These are phyloP conservation scores for Mus musculus DNA, from an alignment of 2,113 vertebrate genomes.

Conservation along the genomic window DNA sequence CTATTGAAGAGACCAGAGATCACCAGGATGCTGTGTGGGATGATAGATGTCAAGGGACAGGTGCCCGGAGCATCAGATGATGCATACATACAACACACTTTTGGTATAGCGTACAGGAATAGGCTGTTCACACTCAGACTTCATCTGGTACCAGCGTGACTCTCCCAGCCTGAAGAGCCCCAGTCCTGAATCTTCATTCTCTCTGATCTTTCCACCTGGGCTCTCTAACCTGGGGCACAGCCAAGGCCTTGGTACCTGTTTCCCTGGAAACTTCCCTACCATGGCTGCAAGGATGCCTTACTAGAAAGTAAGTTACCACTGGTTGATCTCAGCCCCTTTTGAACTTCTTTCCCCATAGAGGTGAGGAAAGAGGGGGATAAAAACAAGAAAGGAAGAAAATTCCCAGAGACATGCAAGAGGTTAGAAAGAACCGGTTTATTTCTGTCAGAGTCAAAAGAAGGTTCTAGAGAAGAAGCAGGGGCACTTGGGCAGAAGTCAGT, in stretches of 20 bases:
- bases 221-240: neutral
- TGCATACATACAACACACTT: too few relatives aligned
- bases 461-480: neutral
- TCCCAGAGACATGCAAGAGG: neutral
- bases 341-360: neutral
- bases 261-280: neutral
- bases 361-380: neutral
- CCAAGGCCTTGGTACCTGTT: neutral
- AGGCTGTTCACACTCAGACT: neutral
- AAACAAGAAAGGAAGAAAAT: slow-evolving; percentile 16
- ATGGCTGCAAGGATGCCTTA: neutral
- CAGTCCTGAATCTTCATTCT: neutral
- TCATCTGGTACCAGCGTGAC: neutral
- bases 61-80: neutral
- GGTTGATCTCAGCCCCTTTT: neutral
- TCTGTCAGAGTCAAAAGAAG: neutral
- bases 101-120: neutral
- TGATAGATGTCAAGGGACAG: neutral
- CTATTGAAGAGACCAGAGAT: neutral
- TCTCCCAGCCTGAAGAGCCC: neutral
- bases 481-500: neutral
- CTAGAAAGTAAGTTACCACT: neutral
- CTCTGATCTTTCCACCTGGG: neutral
- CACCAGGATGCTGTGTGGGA: too few relatives aligned
- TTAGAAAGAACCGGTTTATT: neutral